Evolutionary conservation across 2,113 vertebrate species (phyloP).

Genomic region (Spea multiplicata): DNA sequence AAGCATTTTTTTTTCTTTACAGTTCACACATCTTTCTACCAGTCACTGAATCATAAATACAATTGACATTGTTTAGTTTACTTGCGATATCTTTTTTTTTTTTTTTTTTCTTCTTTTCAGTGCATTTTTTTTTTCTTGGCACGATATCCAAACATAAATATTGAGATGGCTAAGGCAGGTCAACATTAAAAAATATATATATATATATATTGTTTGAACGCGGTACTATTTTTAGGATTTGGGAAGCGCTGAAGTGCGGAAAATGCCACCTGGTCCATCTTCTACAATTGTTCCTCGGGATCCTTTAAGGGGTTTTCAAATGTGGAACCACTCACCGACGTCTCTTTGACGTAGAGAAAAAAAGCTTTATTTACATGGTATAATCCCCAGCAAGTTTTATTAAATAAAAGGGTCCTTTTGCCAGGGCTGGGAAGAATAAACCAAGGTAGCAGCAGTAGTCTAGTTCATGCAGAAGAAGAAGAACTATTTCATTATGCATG

Average conservation of each 20-base stretch:
- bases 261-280: background rate
- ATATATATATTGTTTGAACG: no score
- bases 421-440: background rate
- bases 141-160: slow-evolving; percentile 11
- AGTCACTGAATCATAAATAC: slow-evolving; percentile 63
- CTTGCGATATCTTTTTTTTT: slow-evolving; percentile 47
- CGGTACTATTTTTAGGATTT: background rate
- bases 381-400: no score
- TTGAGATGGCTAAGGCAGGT: no score
- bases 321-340: background rate
- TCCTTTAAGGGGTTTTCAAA: background rate
- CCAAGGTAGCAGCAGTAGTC: background rate
- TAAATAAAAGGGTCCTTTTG: background rate
- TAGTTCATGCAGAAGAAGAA: background rate
- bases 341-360: no score
- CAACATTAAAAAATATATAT: no score
- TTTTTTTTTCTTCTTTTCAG: slow-evolving; percentile 5
- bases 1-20: slow-evolving; percentile 51
- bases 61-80: slow-evolving; percentile 65
- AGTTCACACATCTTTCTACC: slow-evolving; percentile 62
- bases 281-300: background rate
- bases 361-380: no score
- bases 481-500: slow-evolving; percentile 50
- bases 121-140: slow-evolving; percentile 16
- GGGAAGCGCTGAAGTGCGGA: background rate